Evolutionary conservation across 1,140 invertebrate species (phyloP).

Genomic region (Geopemphigus sp.): DNA sequence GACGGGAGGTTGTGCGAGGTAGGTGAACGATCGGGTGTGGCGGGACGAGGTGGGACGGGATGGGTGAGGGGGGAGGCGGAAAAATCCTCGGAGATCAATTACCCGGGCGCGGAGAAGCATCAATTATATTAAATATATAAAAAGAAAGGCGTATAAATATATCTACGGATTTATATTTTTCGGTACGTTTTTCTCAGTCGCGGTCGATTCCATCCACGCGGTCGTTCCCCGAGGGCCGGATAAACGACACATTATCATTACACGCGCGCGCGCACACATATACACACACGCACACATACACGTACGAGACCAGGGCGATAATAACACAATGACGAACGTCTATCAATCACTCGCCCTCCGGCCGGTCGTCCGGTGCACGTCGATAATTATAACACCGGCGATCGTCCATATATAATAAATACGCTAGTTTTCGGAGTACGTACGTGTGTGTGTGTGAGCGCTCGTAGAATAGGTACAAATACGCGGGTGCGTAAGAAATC

Average conservation of each 20-base stretch:
- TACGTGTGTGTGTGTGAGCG: not conserved
- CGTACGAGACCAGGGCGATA: constrained; percentile 11
- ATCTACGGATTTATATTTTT: constrained; percentile 33
- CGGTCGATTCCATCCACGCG: not conserved
- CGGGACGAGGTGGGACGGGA: too few relatives aligned
- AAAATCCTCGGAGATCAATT: constrained; percentile 29
- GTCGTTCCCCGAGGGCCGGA: constrained; percentile 30
- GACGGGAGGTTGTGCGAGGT: too few relatives aligned
- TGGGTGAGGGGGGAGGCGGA: not conserved
- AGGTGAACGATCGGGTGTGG: too few relatives aligned
- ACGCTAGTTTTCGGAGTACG: constrained; percentile 32
- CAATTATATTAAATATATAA: constrained; percentile 28
- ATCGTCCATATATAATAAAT: constrained; percentile 30
- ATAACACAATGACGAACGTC: constrained; percentile 49
- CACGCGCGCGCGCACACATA: constrained; percentile 5
- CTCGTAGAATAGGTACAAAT: not conserved
- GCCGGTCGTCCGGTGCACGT: constrained; percentile 47
- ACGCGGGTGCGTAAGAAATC: not conserved
- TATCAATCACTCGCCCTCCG: constrained; percentile 47
- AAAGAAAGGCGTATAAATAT: constrained; percentile 22
- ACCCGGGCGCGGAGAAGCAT: not conserved
- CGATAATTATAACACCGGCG: constrained; percentile 48
- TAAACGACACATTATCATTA: constrained; percentile 49
- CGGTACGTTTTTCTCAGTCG: constrained; percentile 20
- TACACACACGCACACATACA: constrained; percentile 12